A percentile compares a stretch with the other conserved stretches of the same genome.
Conservation (phyloP, 2,888 invertebrate species). For the Orgyia antiqua region DNA sequence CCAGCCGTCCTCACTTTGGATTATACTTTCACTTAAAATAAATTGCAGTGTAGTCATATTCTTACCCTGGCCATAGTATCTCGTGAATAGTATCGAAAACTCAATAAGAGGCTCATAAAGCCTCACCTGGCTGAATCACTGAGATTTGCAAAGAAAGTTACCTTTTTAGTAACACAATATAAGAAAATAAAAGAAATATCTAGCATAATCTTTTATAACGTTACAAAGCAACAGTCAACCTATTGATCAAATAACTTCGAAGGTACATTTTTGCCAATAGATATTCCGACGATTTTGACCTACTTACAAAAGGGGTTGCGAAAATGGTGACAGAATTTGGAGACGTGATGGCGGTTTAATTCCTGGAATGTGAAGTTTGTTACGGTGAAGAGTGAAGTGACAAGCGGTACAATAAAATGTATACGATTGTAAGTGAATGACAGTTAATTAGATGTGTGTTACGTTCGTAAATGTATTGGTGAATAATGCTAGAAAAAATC, state of each 20-base stretch:
- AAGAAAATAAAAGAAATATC: no score
- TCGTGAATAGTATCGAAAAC: no score
- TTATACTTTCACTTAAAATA: no score
- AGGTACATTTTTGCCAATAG: conserved; percentile 7
- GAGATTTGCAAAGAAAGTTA: no score
- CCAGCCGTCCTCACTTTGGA: no score
- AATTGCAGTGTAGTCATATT: no score
- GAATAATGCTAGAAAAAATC: no score
- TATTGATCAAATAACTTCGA: conserved; percentile 16
- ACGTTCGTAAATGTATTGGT: neutral
- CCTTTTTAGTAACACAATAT: no score
- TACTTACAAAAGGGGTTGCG: conserved; percentile 3
- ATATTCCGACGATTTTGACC: conserved; percentile 10
- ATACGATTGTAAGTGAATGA: neutral
- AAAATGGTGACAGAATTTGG: conserved; percentile 2
- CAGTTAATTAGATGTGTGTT: conserved; percentile 1
- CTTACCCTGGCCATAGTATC: no score
- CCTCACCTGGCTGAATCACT: no score
- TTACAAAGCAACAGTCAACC: conserved; percentile 5
- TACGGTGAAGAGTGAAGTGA: conserved; percentile 1
- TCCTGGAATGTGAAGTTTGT: conserved; percentile 5
- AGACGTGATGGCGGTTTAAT: conserved; percentile 4
- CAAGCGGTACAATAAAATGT: conserved; percentile 2
- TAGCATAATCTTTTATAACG: no score
- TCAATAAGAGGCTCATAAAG: no score